Evolutionary conservation across 2,113 vertebrate genomes (phyloP), one percentile per base, ranked within the genome.

Genomic region (Syngnathoides biaculeatus): DNA sequence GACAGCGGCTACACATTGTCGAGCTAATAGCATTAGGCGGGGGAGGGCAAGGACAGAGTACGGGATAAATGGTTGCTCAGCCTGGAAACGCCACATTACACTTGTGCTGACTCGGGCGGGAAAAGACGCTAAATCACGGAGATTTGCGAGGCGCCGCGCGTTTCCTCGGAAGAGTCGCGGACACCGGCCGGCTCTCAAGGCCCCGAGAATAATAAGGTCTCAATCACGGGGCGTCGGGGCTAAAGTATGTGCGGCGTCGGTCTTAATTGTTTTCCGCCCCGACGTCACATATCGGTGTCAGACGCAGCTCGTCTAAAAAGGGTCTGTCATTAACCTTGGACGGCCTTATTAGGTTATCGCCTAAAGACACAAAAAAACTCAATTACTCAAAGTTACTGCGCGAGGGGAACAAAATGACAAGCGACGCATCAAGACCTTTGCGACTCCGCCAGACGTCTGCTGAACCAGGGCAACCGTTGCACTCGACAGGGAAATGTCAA

Each of bases 311-410:
- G 60, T 89, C 90, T 92, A 92, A 91, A 91, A 92, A 91, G 88
- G 88, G 86, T 86, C 88, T 91, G 80, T 92, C 89, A 92, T 92
- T 93, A 93, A 90, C 92, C 88, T 91, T 89, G 87, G 85, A 81
- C 84, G 85, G 87, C 86, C 91, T 91, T 93, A 92, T 90, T 92
- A 92, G 91, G 90, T 92, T 92, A 91, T 57, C 77, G 92, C 92
- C 91, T 86, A 82, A 71, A 89, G 92, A 84, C 74, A 61, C 79
- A 89, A 83, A 85, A 84, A 64, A 79, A 93, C 85, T 91, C 91
- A 92, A 91, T 92, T 92, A 93, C 85, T 57, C 83, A 84, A 78
- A 87, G 86, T 84, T 80, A 85, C 81, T 20, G 57, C 39, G 43
- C 13, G 26, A 43, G 40, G n/a, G 14, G 60, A 61, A 61, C 77